Evolutionary conservation across 2,113 vertebrate species (phyloP), one percentile per base, ranked within the genome.

Genomic region (Argyrosomus japonicus): DNA sequence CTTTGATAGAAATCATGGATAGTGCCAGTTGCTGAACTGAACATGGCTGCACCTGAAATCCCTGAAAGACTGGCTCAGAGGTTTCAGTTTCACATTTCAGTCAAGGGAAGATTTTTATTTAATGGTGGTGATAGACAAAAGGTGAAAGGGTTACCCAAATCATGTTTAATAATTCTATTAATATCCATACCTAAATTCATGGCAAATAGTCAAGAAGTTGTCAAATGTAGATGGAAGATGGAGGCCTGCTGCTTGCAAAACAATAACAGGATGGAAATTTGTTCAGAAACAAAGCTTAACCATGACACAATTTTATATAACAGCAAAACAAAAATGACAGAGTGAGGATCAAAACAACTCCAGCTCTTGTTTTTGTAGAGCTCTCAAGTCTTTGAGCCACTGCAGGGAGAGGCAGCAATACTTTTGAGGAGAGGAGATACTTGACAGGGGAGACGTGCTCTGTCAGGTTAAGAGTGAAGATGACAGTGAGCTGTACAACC

Each of bases 401-500:
- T 17, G 58, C 21, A n/a, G 64, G 17, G 36, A 56, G 61, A 68
- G 27, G 21, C 17, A 63, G 56, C 18, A 25, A n/a, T 27, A 48
- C 61, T 19, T 32, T 40, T 5, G 62, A 65, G 43, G 17, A 63
- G 51, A 14, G 17, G 65, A 65, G 17, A 36, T 36, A 36, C 36
- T 36, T 36, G 57, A 56, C 6, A 56, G 68, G 14, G 65, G n/a
- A 25, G 51, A 62, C 78, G 19, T 43, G 81, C 79, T 74, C 80
- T 23, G 79, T 48, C 61, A 40, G 74, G 74, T 61, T 75, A 58
- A 75, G 85, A 76, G 36, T 74, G 56, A 47, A 57, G 56, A 84
- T 60, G 79, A 72, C 70, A 77, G 79, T 8, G 53, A 77, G 60
- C 53, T 15, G 50, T 17, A 25, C 14, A 73, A 45, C 56, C 53